Conservation (phyloP, 1,140 invertebrate genomes). For the Heliconius eleuchia region DNA sequence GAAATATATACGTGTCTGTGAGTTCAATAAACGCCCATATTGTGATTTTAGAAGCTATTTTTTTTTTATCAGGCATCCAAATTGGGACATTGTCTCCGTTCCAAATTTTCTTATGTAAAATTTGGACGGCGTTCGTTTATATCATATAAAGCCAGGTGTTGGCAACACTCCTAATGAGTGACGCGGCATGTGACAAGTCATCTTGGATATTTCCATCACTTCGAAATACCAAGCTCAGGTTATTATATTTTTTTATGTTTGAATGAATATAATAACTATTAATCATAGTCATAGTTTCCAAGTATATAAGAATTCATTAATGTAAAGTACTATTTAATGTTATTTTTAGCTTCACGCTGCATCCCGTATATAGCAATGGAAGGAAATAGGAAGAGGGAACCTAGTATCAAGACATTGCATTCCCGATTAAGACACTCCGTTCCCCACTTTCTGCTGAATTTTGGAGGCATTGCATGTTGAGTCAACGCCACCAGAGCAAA, state of each 20-base stretch:
- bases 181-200: slow-evolving; percentile 16
- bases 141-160: slow-evolving; percentile 32
- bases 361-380: too few relatives aligned
- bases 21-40: neutral
- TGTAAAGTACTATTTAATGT: too few relatives aligned
- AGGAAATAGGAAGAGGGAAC: too few relatives aligned
- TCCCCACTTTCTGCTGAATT: too few relatives aligned
- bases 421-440: too few relatives aligned
- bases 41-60: neutral
- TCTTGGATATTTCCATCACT: slow-evolving; percentile 23
- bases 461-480: too few relatives aligned
- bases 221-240: neutral
- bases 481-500: too few relatives aligned
- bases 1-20: neutral
- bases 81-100: slow-evolving; percentile 36
- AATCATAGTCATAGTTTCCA: neutral
- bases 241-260: neutral
- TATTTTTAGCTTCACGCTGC: too few relatives aligned
- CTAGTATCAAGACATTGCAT: too few relatives aligned
- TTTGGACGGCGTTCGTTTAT: slow-evolving; percentile 33
- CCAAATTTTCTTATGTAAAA: slow-evolving; percentile 28
- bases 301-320: too few relatives aligned
- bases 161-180: slow-evolving; percentile 31
- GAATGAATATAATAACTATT: neutral
- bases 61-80: slow-evolving; percentile 27